Evolutionary conservation across 2,888 invertebrate genomes (phyloP), one percentile per base, ranked within the genome.

Genomic region (Drosophila picticornis): DNA sequence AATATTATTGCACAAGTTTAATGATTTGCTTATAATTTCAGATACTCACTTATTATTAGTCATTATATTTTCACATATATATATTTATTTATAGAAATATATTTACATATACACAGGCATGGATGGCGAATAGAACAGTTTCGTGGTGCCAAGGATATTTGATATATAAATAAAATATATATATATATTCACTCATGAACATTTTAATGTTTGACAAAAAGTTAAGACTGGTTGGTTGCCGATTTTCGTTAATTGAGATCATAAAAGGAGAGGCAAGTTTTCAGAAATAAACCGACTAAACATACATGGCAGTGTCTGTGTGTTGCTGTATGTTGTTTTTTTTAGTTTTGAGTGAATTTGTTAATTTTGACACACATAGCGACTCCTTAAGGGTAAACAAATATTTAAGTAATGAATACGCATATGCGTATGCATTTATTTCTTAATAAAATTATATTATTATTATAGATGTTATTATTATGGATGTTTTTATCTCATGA

Each of bases 1-100:
- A 38, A 67, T 51, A 55, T 70, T 58, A 58, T 55, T 59, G 53
- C 48, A 56, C 19, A 31, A 43, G 11, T 56, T 25, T 27, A 13
- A 11, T 5, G 22, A 38, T 43, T 38, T 32, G n/a, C 46, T 19
- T 57, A 51, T 22, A 16, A 11, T 25, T 52, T 38, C n/a, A 51
- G 46, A 27, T 32, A 22, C 46, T 56, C 27, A 51, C 31, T 53
- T 53, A 6, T 43, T 43, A 43, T 43, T 22, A 11, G 5, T 22
- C 40, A 43, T 40, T 22, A 38, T 9, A 19, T 1, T 19, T 6
- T 29, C 0, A 29, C 7, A 29, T 29, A 29, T 29, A 7, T 29
- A 29, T 29, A 29, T 29, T 10, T 10, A 10, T 0, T 3, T 32
- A 32, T 32, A 32, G 11, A 4, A 11, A 32, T n/a, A n/a, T 40